Evolutionary conservation across 1,140 invertebrate species (phyloP).

Genomic region (Drosophila pallidifrons): DNA sequence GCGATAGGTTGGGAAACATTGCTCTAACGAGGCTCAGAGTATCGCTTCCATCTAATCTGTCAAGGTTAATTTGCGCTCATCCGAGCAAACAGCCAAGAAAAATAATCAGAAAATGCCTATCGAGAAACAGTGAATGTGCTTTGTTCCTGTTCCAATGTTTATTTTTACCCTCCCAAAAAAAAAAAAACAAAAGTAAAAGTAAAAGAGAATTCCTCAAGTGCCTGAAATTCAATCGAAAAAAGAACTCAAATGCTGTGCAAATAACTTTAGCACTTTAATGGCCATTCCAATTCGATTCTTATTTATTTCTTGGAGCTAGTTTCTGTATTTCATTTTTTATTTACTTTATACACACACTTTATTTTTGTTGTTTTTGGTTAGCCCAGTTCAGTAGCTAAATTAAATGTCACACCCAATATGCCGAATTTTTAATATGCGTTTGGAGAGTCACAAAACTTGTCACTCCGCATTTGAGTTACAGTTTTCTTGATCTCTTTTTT

Average conservation of each 20-base stretch:
- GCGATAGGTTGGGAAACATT: slow-evolving; percentile 38
- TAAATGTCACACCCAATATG: slow-evolving; percentile 53
- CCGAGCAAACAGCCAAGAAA: slow-evolving; percentile 41
- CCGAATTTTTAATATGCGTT: slow-evolving; percentile 51
- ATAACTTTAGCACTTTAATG: slow-evolving; percentile 17
- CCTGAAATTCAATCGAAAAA: slow-evolving; percentile 14
- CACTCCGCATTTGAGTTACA: slow-evolving; percentile 70
- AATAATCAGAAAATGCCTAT: slow-evolving; percentile 37
- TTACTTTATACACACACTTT: background rate
- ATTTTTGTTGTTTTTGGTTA: slow-evolving; percentile 11
- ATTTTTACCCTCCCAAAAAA: slow-evolving; percentile 11
- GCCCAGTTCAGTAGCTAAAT: slow-evolving; percentile 55
- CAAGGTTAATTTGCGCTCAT: slow-evolving; percentile 67
- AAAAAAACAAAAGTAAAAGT: background rate
- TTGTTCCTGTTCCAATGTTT: slow-evolving; percentile 28
- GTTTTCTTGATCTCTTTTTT: slow-evolving; percentile 35
- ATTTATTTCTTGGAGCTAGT: slow-evolving; percentile 8
- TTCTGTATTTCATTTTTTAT: slow-evolving; percentile 9
- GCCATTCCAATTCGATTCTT: slow-evolving; percentile 18
- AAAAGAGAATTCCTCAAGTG: slow-evolving; percentile 11
- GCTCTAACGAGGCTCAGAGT: slow-evolving; percentile 4
- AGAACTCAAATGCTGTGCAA: slow-evolving; percentile 13
- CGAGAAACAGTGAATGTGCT: slow-evolving; percentile 23
- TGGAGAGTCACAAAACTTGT: slow-evolving; percentile 58
- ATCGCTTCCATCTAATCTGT: slow-evolving; percentile 58